Percentiles rank a stretch among this genome's conserved stretches.
These are phyloP conservation scores for Hermaeophaga mercurialis DNA, from an alignment of 2,888 invertebrate genomes.

Conservation along the genomic window DNA sequence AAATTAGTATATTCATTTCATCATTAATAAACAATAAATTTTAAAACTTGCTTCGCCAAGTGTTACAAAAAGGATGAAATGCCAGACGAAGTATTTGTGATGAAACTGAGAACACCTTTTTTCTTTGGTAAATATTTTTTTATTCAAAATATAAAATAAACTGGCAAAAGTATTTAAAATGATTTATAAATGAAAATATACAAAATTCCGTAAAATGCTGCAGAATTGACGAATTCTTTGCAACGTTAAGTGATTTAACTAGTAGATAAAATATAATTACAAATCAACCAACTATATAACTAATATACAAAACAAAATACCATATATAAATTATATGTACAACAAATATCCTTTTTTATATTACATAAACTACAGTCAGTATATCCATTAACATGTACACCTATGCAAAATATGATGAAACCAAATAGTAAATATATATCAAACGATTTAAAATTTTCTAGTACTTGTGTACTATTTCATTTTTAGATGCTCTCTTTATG, in stretches of 20 bases:
- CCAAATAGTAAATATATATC: not conserved
- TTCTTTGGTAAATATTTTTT: too few species aligned
- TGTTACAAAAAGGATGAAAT: too few species aligned
- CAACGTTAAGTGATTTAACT: slow-evolving; percentile 12
- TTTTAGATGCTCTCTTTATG: too few species aligned
- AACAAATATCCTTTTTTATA: slow-evolving; percentile 24
- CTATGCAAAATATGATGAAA: not conserved
- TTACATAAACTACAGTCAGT: slow-evolving; percentile 2
- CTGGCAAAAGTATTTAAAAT: too few species aligned
- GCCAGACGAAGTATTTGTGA: too few species aligned
- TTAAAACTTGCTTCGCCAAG: too few species aligned
- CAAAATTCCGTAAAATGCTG: not conserved
- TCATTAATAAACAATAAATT: too few species aligned
- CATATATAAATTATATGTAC: slow-evolving; percentile 34
- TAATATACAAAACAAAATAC: slow-evolving; percentile 36
- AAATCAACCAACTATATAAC: slow-evolving; percentile 30
- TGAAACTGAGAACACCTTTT: too few species aligned
- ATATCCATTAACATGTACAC: not conserved
- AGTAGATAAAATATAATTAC: slow-evolving; percentile 28
- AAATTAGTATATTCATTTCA: too few species aligned
- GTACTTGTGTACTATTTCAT: too few species aligned
- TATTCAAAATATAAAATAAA: too few species aligned
- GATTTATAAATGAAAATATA: not conserved
- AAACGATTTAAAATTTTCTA: not conserved
- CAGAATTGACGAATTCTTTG: not conserved